Conservation (phyloP, 2,113 vertebrate genomes). For the Turnix velox region DNA sequence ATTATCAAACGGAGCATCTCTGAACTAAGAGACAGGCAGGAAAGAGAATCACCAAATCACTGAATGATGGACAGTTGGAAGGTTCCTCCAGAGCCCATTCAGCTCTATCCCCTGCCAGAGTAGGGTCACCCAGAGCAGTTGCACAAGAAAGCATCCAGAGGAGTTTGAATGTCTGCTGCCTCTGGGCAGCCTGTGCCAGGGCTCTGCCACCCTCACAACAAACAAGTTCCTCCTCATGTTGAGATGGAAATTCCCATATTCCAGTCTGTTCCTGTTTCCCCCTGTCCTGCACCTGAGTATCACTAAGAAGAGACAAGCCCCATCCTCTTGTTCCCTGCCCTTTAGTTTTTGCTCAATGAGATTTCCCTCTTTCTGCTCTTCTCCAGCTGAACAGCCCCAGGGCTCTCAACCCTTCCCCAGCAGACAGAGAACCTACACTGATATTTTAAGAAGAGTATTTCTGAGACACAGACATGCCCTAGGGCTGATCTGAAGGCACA, state of each 20-base stretch:
- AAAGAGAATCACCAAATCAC: neutral
- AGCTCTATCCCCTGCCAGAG: neutral
- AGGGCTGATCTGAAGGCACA: neutral
- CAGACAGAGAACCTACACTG: neutral
- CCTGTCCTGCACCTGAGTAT: neutral
- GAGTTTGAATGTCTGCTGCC: neutral
- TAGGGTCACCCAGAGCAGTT: neutral
- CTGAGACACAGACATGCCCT: neutral
- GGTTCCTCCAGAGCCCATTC: neutral
- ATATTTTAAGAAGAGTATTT: rapidly evolving
- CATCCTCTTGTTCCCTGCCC: neutral
- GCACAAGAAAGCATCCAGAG: neutral
- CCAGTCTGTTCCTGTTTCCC: neutral
- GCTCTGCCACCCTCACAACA: neutral
- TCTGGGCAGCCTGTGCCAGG: too few species aligned
- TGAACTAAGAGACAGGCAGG: neutral
- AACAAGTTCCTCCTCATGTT: neutral
- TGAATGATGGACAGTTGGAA: neutral
- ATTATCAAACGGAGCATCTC: neutral
- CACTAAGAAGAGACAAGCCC: neutral
- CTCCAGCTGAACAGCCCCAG: neutral
- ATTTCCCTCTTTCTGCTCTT: neutral
- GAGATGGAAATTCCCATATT: neutral
- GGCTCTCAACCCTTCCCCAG: neutral
- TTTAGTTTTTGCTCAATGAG: neutral